phyloP scores from a whole-genome alignment of 2,888 invertebrate species.

The Oxycera nigricornis region DNA sequence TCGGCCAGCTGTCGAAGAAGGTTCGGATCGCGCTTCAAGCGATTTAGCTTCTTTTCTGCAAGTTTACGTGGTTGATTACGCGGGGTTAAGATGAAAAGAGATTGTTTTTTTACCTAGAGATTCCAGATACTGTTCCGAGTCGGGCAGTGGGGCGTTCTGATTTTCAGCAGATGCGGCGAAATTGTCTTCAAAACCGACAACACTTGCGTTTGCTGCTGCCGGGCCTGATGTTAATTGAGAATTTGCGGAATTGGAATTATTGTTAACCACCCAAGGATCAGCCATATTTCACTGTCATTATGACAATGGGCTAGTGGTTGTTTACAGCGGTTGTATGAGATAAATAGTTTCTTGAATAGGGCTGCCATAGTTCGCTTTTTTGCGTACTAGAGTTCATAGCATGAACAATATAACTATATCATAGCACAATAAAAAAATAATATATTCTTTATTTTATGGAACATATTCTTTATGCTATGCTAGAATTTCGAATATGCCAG shows the following conservation, averaged over 20 bases:
- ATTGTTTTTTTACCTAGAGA: slow-evolving; percentile 67
- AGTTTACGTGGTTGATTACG: background rate
- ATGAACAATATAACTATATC: too few species aligned
- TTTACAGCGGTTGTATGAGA: too few species aligned
- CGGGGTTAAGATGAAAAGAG: background rate
- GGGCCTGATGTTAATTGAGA: slow-evolving; percentile 32
- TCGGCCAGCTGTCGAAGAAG: slow-evolving; percentile 63
- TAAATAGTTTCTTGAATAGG: too few species aligned
- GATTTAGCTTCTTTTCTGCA: slow-evolving; percentile 61
- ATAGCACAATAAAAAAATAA: too few species aligned
- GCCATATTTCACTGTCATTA: slow-evolving; percentile 51
- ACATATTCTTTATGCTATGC: too few species aligned
- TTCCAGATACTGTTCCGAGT: slow-evolving; percentile 64
- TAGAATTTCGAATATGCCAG: too few species aligned
- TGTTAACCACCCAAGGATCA: slow-evolving; percentile 54
- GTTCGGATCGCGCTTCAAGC: slow-evolving; percentile 63
- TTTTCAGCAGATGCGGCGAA: slow-evolving; percentile 62
- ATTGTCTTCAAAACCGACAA: slow-evolving; percentile 66
- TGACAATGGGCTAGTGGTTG: too few species aligned
- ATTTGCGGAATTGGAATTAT: slow-evolving; percentile 45
- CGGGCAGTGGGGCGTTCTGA: slow-evolving; percentile 52
- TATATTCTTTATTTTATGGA: too few species aligned
- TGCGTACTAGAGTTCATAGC: too few species aligned
- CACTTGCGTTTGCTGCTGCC: slow-evolving; percentile 34
- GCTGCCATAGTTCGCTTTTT: too few species aligned